Conservation (phyloP, 1,140 invertebrate genomes). For the Lucilia cuprina region DNA sequence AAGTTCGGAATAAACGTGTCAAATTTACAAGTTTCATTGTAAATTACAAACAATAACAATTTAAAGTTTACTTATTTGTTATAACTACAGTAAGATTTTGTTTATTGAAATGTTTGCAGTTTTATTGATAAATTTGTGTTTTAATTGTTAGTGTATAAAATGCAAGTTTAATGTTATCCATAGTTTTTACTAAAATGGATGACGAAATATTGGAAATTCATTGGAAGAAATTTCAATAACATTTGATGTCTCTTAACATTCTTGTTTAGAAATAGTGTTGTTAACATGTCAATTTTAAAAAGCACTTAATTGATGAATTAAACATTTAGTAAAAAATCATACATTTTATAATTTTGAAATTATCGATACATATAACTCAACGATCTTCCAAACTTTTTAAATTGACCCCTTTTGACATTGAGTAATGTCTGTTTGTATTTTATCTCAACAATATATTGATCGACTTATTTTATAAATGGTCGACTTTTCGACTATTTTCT, state of each 20-base stretch:
- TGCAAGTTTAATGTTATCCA: not conserved
- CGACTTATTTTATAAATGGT: no score
- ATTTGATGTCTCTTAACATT: not conserved
- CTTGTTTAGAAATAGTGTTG: no score
- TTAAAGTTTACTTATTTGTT: not conserved
- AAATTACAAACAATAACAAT: not conserved
- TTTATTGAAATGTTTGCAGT: not conserved
- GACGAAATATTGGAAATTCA: slow-evolving; percentile 41
- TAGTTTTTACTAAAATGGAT: not conserved
- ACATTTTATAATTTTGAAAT: no score
- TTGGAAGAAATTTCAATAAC: not conserved
- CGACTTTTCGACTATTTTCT: no score
- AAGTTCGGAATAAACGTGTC: not conserved
- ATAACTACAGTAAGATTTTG: not conserved
- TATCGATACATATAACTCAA: no score
- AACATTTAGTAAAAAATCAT: no score
- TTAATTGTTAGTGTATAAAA: not conserved
- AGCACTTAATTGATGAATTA: no score
- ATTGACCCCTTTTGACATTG: no score
- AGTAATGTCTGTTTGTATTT: no score
- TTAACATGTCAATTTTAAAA: no score
- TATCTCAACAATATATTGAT: no score
- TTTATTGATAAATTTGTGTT: not conserved
- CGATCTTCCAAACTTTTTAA: no score
- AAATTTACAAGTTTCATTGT: not conserved